Base-by-base conservation (phyloP, 2,797 vertebrate species). In the Erpetoichthys calabaricus region DNA sequence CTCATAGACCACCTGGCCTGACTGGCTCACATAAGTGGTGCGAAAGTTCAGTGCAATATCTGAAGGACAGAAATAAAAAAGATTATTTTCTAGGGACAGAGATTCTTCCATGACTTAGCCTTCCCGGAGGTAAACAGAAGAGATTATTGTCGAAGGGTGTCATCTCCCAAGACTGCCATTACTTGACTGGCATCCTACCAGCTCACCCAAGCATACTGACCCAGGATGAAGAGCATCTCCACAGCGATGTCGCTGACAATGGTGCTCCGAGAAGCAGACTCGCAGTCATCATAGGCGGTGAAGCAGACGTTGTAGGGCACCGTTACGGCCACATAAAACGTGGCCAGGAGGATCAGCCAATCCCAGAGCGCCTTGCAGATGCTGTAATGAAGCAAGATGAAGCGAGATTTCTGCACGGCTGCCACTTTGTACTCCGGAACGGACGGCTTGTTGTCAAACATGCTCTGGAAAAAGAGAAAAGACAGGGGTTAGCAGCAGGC, bases 291-390 rank as follows among this genome's bases (percentile, higher is more conserved):
- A 0, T 80, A 85, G 42, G 79, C 75, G 3, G 81, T 88, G 69
- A 98, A 98, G 81, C 94, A 97, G 64, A 98, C 89, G 0, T 98
- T 92, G 68, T 92, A 98, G 41, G 94, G 94, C 57, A 98, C 93
- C 0, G 92, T 93, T 68, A 98, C 75, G 0, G 93, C 93, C 4
- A 97, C 91, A 0, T 98, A 97, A 80, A 98, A 97, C 54, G 94
- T 98, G 45, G 94, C 93, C 56, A 98, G 69, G 9, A 98, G 86
- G 70, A 96, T 98, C 7, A 98, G 68, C 88, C 92, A 95, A 61
- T 98, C 94, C 94, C 93, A 97, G 65, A 93, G 57, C 0, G 94
- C 93, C 75, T 98, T 97, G 75, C 82, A 93, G 77, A 93, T 61
- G 74, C 93, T 96, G 80, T 94, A 98, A 83, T 98, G 94, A 43